A percentile compares a stretch with the other conserved stretches of the same genome.
Evolutionary conservation across 2,113 vertebrate species (phyloP).

Genomic region (Phylloscopus trochilus): DNA sequence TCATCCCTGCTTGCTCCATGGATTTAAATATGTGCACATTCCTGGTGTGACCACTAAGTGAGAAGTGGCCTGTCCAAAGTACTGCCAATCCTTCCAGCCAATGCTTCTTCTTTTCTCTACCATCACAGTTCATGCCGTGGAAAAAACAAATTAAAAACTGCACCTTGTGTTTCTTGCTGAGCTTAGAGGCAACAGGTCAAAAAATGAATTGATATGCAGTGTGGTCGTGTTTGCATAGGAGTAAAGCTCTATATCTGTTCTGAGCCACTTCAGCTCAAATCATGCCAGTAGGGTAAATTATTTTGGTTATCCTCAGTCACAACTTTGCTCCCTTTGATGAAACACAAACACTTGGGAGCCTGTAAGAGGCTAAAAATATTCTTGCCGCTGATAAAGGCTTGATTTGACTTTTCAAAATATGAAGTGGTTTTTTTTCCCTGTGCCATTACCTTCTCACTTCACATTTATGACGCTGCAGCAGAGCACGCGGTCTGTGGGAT

Average conservation of each 20-base stretch:
- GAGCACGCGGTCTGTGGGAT: accelerated
- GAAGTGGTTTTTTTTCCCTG: accelerated
- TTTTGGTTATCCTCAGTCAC: background rate
- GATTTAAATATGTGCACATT: accelerated
- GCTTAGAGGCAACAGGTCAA: background rate
- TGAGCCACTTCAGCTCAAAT: background rate
- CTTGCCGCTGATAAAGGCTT: background rate
- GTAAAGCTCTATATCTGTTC: background rate
- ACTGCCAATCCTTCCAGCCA: background rate
- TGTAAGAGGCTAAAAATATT: background rate
- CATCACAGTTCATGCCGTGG: background rate
- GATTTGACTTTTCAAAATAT: background rate
- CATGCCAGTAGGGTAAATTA: accelerated
- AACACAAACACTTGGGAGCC: background rate
- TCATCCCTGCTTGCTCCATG: accelerated
- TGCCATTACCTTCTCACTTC: background rate
- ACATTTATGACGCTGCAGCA: background rate
- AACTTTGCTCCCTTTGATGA: background rate
- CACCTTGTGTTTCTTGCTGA: background rate
- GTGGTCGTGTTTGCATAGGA: accelerated
- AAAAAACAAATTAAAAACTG: background rate
- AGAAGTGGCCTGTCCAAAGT: background rate
- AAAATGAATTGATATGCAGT: background rate
- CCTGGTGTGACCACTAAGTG: background rate
- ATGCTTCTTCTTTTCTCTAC: background rate